A percentile compares a stretch with the other conserved stretches of the same genome.
Conservation (phyloP, 2,797 vertebrate species). For the Lepilemur septentrionalis region DNA sequence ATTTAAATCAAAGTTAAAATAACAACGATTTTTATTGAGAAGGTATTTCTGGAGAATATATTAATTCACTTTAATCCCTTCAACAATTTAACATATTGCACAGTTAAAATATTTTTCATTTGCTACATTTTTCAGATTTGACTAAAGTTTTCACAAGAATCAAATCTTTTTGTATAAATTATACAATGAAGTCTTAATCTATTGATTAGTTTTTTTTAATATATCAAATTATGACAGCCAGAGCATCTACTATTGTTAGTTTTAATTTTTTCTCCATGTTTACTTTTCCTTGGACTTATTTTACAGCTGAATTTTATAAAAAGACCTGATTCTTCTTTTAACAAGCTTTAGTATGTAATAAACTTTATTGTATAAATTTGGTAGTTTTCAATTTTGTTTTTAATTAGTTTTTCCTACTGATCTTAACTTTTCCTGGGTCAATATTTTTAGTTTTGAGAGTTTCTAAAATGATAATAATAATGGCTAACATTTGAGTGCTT, state of each 20-base stretch:
- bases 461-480: neutral
- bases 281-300: neutral
- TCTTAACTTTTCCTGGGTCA: conserved; percentile 11
- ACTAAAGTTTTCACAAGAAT: neutral
- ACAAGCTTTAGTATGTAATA: neutral
- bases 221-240: neutral
- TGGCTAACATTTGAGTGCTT: neutral
- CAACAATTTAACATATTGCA: neutral
- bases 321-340: neutral
- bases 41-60: neutral
- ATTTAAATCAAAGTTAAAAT: neutral
- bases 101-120: neutral
- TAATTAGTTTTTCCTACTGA: neutral
- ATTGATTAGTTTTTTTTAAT: neutral
- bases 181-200: neutral
- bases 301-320: neutral
- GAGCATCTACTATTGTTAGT: neutral
- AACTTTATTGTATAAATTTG: neutral
- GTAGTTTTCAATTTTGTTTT: conserved; percentile 6
- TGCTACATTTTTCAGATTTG: neutral
- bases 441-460: conserved; percentile 10
- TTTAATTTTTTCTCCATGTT: neutral
- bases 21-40: conserved; percentile 4
- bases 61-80: neutral
- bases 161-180: neutral